These are phyloP conservation scores for Leontocebus nigricollis DNA, from an alignment of 2,797 vertebrate species.

Conservation along the genomic window DNA sequence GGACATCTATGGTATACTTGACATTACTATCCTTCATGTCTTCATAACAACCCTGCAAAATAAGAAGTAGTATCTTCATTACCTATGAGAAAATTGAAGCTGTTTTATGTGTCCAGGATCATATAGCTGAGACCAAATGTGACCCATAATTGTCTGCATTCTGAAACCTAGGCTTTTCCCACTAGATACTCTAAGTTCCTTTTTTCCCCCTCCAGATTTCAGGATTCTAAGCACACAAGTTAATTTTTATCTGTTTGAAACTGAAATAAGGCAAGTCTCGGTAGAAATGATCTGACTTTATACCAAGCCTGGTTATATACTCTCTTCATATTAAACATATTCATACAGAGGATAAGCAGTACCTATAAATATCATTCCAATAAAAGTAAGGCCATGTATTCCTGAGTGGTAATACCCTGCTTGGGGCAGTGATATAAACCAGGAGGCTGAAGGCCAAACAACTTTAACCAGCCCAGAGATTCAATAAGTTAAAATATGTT, in stretches of 20 bases:
- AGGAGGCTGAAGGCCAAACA: conserved; percentile 76
- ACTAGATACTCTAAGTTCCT: not conserved
- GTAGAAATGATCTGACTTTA: conserved; percentile 58
- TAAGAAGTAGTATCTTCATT: conserved; percentile 33
- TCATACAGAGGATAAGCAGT: conserved; percentile 53
- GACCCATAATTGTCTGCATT: not conserved
- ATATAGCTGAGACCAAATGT: not conserved
- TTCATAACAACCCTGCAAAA: not conserved
- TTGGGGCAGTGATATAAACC: conserved; percentile 70
- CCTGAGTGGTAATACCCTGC: conserved; percentile 68
- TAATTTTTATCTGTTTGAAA: conserved; percentile 60
- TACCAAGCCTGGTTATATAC: conserved; percentile 43
- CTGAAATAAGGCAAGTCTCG: conserved; percentile 48
- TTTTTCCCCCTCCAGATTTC: conserved; percentile 2
- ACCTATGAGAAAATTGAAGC: conserved; percentile 12
- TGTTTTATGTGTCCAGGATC: not conserved
- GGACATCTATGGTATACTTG: not conserved
- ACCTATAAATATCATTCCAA: conserved; percentile 79
- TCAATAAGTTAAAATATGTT: conserved; percentile 76
- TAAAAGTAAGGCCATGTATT: conserved; percentile 71
- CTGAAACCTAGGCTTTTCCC: not conserved
- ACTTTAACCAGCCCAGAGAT: conserved; percentile 69
- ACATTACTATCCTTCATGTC: not conserved
- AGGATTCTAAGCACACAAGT: conserved; percentile 46
- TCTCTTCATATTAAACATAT: conserved; percentile 62